Evolutionary conservation across 2,797 vertebrate genomes (phyloP).

Genomic region (Catamblyrhynchus diadema): DNA sequence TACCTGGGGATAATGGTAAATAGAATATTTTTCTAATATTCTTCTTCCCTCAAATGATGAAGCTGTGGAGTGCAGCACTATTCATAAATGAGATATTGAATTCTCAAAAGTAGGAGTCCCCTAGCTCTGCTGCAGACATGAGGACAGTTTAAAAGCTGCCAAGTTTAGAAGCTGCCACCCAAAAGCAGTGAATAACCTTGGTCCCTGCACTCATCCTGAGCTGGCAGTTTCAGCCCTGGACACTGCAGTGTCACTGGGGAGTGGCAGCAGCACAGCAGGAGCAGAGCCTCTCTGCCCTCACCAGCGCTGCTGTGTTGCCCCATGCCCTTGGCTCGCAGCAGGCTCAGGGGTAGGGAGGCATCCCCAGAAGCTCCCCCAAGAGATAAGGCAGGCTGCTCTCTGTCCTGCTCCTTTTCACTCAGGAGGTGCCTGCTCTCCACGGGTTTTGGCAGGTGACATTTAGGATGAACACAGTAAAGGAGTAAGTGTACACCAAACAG

Average conservation of each 20-base stretch:
- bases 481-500: background rate
- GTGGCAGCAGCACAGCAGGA: accelerated
- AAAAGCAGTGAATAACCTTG: background rate
- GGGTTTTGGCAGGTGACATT: background rate
- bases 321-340: accelerated
- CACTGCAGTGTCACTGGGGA: accelerated
- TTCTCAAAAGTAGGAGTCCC: background rate
- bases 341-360: accelerated
- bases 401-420: background rate
- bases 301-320: accelerated
- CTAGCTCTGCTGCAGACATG: background rate
- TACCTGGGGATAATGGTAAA: background rate
- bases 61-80: background rate
- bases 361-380: background rate
- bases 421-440: background rate
- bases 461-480: background rate
- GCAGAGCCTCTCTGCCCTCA: background rate
- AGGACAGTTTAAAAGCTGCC: background rate
- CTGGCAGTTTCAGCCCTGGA: background rate
- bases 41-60: background rate
- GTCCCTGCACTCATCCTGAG: background rate
- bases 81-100: background rate
- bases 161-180: accelerated
- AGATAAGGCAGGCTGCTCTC: background rate
- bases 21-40: background rate